phyloP scores from a whole-genome alignment of 2,888 invertebrate species.

The Electrophaes corylata region DNA sequence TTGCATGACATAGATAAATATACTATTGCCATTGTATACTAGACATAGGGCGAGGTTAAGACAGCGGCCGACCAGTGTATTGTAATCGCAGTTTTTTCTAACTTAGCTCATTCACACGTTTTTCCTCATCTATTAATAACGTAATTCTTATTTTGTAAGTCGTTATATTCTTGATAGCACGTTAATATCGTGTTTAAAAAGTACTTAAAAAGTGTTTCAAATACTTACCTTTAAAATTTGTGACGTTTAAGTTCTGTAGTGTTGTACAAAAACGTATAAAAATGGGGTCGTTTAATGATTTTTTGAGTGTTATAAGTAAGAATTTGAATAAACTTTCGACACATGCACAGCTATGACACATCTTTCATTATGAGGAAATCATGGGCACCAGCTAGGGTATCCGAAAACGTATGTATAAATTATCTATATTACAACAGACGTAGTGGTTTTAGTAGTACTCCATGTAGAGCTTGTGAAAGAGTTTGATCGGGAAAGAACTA shows the following conservation, averaged over 20 bases:
- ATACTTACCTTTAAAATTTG: not conserved
- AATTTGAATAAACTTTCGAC: not conserved
- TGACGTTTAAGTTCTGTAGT: too few relatives aligned
- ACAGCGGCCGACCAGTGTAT: not conserved
- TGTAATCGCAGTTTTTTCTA: conserved; percentile 22
- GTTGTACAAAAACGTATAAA: not conserved
- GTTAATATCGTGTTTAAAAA: conserved; percentile 2
- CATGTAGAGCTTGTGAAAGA: too few relatives aligned
- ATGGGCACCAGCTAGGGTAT: conserved; percentile 15
- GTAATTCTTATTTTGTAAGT: not conserved
- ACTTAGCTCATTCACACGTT: conserved; percentile 15
- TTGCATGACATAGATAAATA: not conserved
- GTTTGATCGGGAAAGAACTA: too few relatives aligned
- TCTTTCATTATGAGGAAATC: conserved; percentile 22
- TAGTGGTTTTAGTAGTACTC: too few relatives aligned
- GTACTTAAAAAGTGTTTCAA: not conserved
- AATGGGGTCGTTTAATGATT: not conserved
- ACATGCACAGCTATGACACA: not conserved
- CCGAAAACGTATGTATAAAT: conserved; percentile 18
- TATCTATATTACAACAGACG: too few relatives aligned
- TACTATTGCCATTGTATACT: conserved; percentile 1
- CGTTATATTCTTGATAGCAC: not conserved
- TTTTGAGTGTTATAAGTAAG: not conserved
- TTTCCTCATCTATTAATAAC: conserved; percentile 21
- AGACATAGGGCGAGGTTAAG: conserved; percentile 10